Evolutionary conservation across 2,797 vertebrate species (phyloP).

Genomic region (Anabas testudineus): DNA sequence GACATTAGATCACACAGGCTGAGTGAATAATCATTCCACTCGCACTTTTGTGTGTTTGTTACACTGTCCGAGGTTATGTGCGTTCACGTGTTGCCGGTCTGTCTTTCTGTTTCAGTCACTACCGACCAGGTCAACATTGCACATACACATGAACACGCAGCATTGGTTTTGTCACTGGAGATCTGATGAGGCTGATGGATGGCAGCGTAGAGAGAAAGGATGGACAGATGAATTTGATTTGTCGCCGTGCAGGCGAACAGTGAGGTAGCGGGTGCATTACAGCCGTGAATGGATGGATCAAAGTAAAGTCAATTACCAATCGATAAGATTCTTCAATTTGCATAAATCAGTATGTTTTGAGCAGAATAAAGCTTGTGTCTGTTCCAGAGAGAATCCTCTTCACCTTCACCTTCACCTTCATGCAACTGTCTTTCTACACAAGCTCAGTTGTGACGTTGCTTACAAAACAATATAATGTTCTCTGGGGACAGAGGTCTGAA

Average conservation of each 20-base stretch:
- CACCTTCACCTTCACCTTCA: constrained; percentile 38
- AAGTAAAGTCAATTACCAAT: constrained; percentile 84
- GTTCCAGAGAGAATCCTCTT: constrained; percentile 43
- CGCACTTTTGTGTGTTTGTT: constrained; percentile 19
- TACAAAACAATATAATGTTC: constrained; percentile 12
- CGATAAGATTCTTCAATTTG: constrained; percentile 79
- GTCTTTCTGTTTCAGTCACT: constrained; percentile 5
- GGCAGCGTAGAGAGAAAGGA: constrained; percentile 65
- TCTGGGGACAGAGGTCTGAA: constrained; percentile 22
- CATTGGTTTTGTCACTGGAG: constrained; percentile 66
- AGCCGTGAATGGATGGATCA: constrained; percentile 65
- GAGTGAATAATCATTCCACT: constrained; percentile 22
- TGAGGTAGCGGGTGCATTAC: constrained; percentile 42
- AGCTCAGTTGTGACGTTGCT: constrained; percentile 39
- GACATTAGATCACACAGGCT: constrained; percentile 51
- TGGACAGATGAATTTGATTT: constrained; percentile 83
- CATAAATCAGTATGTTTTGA: constrained; percentile 73
- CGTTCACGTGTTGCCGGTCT: constrained; percentile 4
- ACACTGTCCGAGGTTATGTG: constrained; percentile 2
- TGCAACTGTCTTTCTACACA: neutral
- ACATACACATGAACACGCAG: constrained; percentile 10
- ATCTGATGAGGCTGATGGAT: constrained; percentile 84
- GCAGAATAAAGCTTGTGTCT: constrained; percentile 16
- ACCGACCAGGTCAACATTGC: constrained; percentile 13
- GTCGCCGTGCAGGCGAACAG: constrained; percentile 65